Evolutionary conservation across 2,888 invertebrate species (phyloP).

Genomic region (Vesta saturnalis): DNA sequence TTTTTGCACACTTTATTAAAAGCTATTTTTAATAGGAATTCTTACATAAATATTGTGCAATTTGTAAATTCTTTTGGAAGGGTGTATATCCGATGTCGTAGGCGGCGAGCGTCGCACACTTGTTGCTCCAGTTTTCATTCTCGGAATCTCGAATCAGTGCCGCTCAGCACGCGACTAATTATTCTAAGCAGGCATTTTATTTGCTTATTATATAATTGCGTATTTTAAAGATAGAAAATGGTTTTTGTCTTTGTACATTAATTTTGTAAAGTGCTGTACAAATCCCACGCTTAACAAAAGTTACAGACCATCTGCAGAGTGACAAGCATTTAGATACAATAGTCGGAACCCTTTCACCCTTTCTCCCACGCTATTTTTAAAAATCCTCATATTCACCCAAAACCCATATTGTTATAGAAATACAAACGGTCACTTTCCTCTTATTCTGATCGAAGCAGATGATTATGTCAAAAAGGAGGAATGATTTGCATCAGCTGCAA

Average conservation of each 20-base stretch:
- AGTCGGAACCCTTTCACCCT: constrained; percentile 38
- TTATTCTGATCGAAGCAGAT: constrained; percentile 25
- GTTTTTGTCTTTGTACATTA: background rate
- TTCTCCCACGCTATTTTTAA: constrained; percentile 40
- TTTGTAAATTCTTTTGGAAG: background rate
- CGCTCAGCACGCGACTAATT: constrained; percentile 54
- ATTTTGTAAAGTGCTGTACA: constrained; percentile 5
- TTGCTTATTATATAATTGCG: constrained; percentile 44
- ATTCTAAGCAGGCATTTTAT: constrained; percentile 47
- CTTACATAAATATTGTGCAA: no score
- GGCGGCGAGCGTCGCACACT: constrained; percentile 47
- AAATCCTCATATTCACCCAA: constrained; percentile 38
- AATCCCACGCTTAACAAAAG: constrained; percentile 40
- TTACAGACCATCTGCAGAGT: constrained; percentile 39
- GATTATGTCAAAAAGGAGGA: constrained; percentile 16
- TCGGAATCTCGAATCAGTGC: constrained; percentile 47
- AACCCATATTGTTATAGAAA: constrained; percentile 22
- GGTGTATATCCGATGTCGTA: constrained; percentile 2
- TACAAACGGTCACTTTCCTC: constrained; percentile 19
- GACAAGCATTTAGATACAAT: constrained; percentile 41
- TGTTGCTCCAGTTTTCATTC: constrained; percentile 50
- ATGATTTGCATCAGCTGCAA: constrained; percentile 1
- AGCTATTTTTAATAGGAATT: background rate
- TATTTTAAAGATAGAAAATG: constrained; percentile 2
- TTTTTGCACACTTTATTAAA: no score